Evolutionary conservation across 1,140 invertebrate species (phyloP).

Genomic region (Euwallacea fornicatus): DNA sequence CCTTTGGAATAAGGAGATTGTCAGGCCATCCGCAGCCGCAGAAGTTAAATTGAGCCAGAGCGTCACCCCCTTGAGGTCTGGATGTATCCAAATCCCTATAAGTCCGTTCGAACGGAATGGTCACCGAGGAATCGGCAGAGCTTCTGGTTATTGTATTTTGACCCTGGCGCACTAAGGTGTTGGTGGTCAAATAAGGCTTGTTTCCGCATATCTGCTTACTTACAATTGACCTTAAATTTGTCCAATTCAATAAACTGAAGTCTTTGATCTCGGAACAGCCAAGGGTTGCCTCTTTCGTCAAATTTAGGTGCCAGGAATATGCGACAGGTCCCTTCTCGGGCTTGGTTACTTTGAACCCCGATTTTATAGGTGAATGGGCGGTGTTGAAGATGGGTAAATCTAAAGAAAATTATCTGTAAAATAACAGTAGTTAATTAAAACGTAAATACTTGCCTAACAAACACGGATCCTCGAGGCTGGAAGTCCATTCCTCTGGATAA

Average conservation of each 20-base stretch:
- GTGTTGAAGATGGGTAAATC: constrained; percentile 77
- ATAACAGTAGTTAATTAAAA: not conserved
- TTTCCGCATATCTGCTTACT: not conserved
- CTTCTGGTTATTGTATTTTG: constrained; percentile 63
- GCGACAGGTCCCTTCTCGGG: constrained; percentile 68
- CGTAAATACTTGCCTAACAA: constrained; percentile 53
- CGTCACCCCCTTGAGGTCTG: constrained; percentile 56
- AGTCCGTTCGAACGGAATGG: constrained; percentile 71
- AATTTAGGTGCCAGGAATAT: constrained; percentile 73
- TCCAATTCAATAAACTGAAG: constrained; percentile 76
- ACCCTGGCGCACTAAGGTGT: constrained; percentile 58
- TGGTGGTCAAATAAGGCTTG: not conserved
- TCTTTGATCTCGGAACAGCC: constrained; percentile 67
- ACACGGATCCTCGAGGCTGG: constrained; percentile 67
- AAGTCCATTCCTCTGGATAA: constrained; percentile 77
- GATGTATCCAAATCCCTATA: constrained; percentile 64
- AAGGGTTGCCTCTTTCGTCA: constrained; percentile 67
- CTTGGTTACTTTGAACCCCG: constrained; percentile 50
- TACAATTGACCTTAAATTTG: constrained; percentile 64
- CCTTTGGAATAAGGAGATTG: constrained; percentile 80
- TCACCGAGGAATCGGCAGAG: constrained; percentile 70
- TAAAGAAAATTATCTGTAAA: constrained; percentile 2
- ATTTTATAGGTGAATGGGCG: constrained; percentile 67
- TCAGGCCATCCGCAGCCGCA: constrained; percentile 89
- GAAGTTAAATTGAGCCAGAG: constrained; percentile 68